phyloP scores from a whole-genome alignment of 2,888 invertebrate genomes.

The Gerosis bhagava region DNA sequence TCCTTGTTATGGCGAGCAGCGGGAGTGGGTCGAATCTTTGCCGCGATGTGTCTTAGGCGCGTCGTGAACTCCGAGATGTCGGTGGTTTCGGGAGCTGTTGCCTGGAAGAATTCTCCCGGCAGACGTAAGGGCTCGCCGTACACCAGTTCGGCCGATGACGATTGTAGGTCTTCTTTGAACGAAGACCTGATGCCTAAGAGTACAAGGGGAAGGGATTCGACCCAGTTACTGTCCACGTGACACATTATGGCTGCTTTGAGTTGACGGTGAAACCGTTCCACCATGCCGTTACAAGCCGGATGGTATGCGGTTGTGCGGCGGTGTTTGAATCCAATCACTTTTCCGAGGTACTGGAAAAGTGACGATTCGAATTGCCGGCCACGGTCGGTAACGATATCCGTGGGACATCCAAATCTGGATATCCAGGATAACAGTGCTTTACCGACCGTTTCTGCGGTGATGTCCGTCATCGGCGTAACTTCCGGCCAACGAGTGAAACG shows the following conservation, averaged over 20 bases:
- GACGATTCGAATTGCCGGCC: background rate
- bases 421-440: too few relatives aligned
- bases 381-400: background rate
- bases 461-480: background rate
- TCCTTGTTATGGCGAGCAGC: conserved; percentile 23
- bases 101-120: too few relatives aligned
- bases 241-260: too few relatives aligned
- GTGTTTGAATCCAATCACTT: background rate
- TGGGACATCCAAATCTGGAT: conserved; percentile 2
- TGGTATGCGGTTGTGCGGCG: conserved; percentile 4
- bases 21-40: background rate
- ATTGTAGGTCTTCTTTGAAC: too few relatives aligned
- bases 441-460: conserved; percentile 5
- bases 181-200: too few relatives aligned
- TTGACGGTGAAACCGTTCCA: too few relatives aligned
- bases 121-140: background rate
- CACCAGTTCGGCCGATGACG: background rate
- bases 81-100: too few relatives aligned
- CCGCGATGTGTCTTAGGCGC: too few relatives aligned
- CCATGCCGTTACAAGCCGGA: conserved; percentile 7
- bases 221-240: too few relatives aligned
- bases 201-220: too few relatives aligned
- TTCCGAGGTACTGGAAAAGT: background rate
- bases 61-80: too few relatives aligned
- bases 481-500: conserved; percentile 3